Conservation (phyloP, 2,888 invertebrate species). For the Melanchra persicariae region DNA sequence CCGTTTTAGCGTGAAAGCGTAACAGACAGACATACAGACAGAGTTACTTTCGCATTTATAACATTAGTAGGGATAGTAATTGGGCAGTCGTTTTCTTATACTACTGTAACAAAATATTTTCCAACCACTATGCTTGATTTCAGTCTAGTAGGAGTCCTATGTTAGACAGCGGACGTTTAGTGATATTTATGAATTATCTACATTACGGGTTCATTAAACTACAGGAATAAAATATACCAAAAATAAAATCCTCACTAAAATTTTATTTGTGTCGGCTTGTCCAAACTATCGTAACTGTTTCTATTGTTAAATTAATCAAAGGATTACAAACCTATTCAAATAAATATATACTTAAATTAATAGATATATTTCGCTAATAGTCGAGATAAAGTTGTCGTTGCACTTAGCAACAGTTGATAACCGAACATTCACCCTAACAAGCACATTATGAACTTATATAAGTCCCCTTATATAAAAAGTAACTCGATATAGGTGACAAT, state of each 20-base stretch:
- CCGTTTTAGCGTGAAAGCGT: too few relatives aligned
- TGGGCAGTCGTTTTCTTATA: background rate
- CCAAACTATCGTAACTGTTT: background rate
- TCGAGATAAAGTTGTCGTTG: conserved; percentile 62
- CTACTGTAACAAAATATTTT: background rate
- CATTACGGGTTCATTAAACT: conserved; percentile 8
- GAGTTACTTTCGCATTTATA: too few relatives aligned
- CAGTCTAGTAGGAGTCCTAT: conserved; percentile 4
- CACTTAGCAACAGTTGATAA: conserved; percentile 74
- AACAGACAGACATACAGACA: too few relatives aligned
- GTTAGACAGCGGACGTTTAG: conserved; percentile 2
- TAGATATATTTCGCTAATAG: conserved; percentile 62
- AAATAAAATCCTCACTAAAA: background rate
- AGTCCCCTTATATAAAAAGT: conserved; percentile 68
- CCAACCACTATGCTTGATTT: background rate
- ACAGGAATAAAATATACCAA: background rate
- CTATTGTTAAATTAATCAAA: background rate
- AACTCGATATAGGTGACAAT: conserved; percentile 68
- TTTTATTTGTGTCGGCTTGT: background rate
- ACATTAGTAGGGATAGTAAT: too few relatives aligned
- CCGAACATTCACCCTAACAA: conserved; percentile 69
- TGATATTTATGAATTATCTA: conserved; percentile 14
- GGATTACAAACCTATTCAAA: conserved; percentile 27
- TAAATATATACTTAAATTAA: conserved; percentile 39
- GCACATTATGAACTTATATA: conserved; percentile 61